Evolutionary conservation across 2,797 vertebrate species (phyloP).

Genomic region (Morelia viridis): DNA sequence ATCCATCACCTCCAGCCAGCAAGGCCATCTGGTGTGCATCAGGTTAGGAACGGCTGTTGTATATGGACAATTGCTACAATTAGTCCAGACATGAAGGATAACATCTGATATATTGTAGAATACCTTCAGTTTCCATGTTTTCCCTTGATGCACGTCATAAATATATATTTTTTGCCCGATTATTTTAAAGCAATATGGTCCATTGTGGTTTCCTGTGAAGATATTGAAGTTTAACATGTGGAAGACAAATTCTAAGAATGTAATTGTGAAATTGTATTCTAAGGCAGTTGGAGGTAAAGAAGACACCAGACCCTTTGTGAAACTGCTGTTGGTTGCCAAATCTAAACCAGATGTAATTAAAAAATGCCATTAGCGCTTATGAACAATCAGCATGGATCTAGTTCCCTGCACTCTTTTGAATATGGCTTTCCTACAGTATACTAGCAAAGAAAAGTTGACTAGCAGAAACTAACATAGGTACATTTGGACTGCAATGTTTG

Average conservation of each 20-base stretch:
- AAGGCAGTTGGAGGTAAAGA: neutral
- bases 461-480: neutral
- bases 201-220: neutral
- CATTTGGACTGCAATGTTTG: neutral
- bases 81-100: neutral
- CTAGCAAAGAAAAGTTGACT: neutral
- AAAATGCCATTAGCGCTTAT: neutral
- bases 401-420: neutral
- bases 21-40: neutral
- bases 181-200: neutral
- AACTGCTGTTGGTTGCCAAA: neutral
- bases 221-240: neutral
- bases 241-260: neutral
- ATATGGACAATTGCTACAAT: neutral
- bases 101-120: neutral
- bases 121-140: neutral
- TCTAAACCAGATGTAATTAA: neutral
- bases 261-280: neutral
- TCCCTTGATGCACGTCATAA: neutral
- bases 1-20: neutral
- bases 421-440: neutral
- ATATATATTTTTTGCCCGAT: neutral
- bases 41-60: neutral
- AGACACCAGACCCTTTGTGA: neutral
- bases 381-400: neutral